Evolutionary conservation across 2,888 invertebrate species (phyloP).

Genomic region (Ceratothoa steindachneri): DNA sequence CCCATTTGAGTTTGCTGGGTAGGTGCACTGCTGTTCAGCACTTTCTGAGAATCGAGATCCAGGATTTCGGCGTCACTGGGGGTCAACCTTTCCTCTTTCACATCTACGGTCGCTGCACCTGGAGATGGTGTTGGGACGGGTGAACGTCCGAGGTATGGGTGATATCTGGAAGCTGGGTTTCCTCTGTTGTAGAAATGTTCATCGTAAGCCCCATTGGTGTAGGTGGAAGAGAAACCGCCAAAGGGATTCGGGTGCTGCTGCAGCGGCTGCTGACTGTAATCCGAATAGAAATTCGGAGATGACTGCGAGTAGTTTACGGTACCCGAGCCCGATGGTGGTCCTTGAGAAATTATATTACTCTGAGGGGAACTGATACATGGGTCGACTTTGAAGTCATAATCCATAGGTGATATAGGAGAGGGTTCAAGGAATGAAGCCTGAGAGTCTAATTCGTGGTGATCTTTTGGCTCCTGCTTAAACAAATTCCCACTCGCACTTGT

Average conservation of each 20-base stretch:
- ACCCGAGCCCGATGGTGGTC: conserved; percentile 29
- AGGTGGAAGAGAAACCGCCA: conserved; percentile 17
- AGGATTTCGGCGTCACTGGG: conserved; percentile 41
- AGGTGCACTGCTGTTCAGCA: conserved; percentile 32
- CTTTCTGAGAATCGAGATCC: conserved; percentile 45
- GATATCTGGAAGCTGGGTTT: conserved; percentile 18
- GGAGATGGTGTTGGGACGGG: conserved; percentile 40
- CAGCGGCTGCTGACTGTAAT: conserved; percentile 27
- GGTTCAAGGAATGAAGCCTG: background rate
- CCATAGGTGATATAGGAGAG: conserved; percentile 36
- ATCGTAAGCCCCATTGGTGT: conserved; percentile 29
- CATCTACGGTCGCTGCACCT: conserved; percentile 11
- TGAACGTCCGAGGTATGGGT: conserved; percentile 32
- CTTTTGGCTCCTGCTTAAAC: conserved; percentile 1
- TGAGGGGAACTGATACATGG: conserved; percentile 30
- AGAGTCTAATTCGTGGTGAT: background rate
- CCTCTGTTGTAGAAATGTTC: conserved; percentile 30
- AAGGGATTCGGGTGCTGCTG: conserved; percentile 13
- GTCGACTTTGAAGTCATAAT: conserved; percentile 42
- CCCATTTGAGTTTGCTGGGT: conserved; percentile 26
- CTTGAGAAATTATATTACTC: conserved; percentile 30
- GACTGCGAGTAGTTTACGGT: conserved; percentile 33
- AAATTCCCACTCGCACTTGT: background rate
- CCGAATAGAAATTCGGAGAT: conserved; percentile 25
- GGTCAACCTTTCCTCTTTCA: conserved; percentile 35